Conservation (phyloP, 2,888 invertebrate genomes). For the Blastobasis lacticolella region DNA sequence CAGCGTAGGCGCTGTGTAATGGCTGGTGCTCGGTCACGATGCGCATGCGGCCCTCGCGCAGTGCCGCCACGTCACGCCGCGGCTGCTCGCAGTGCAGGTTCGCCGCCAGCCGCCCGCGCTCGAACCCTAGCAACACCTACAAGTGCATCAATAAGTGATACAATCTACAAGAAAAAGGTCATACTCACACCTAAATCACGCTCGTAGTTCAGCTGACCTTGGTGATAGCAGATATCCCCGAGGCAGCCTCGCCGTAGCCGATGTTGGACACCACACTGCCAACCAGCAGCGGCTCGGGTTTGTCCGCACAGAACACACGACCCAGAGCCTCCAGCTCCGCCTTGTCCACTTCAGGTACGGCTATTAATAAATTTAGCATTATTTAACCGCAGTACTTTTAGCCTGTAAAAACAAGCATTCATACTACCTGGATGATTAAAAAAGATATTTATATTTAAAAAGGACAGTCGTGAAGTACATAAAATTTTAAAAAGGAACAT, state of each 20-base stretch:
- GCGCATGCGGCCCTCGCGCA: constrained; percentile 66
- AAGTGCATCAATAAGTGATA: neutral
- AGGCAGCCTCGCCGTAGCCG: constrained; percentile 56
- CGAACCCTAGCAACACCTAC: constrained; percentile 77
- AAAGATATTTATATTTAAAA: too few species aligned
- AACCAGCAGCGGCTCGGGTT: constrained; percentile 74
- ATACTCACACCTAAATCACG: too few species aligned
- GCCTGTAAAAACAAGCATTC: too few species aligned
- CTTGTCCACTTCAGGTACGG: constrained; percentile 75
- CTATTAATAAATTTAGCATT: constrained; percentile 18
- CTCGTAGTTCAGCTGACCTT: constrained; percentile 44
- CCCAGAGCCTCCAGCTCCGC: constrained; percentile 78
- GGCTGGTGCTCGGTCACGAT: constrained; percentile 73
- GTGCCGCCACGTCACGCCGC: constrained; percentile 58
- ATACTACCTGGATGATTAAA: too few species aligned
- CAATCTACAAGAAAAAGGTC: too few species aligned
- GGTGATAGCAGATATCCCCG: constrained; percentile 71
- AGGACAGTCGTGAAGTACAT: too few species aligned
- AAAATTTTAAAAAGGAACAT: too few species aligned
- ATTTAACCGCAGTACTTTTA: too few species aligned
- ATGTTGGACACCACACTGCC: constrained; percentile 68
- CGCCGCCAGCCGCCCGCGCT: constrained; percentile 78
- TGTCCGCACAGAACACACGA: constrained; percentile 68
- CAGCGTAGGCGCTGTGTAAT: constrained; percentile 67
- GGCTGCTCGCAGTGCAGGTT: constrained; percentile 81